A percentile compares a stretch with the other conserved stretches of the same genome.
Evolutionary conservation across 64 coral and sea anemone genomes (phyloP).

Genomic region (Orbicella faveolata): DNA sequence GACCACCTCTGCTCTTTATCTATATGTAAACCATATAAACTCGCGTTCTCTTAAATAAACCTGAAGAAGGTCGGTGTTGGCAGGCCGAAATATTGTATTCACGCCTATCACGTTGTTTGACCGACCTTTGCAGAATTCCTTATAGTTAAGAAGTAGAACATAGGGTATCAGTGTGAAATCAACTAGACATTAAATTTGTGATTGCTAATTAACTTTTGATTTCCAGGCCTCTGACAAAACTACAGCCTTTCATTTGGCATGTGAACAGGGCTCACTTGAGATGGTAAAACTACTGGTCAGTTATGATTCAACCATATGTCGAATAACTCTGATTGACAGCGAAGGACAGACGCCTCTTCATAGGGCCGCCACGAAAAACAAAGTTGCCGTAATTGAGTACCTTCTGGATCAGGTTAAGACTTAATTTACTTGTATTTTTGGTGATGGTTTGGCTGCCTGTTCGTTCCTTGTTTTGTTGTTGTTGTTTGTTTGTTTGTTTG

Average conservation of each 20-base stretch:
- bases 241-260: constrained; percentile 50
- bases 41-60: too few species aligned
- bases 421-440: constrained; percentile 41
- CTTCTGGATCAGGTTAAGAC: constrained; percentile 71
- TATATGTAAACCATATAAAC: too few species aligned
- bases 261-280: constrained; percentile 58
- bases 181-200: not conserved
- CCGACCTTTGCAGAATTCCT: too few species aligned
- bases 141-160: too few species aligned
- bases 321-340: constrained; percentile 56
- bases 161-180: not conserved
- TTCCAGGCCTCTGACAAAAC: constrained; percentile 49
- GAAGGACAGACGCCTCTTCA: constrained; percentile 54
- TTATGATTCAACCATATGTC: constrained; percentile 63
- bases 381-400: constrained; percentile 57
- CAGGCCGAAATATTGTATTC: too few species aligned
- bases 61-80: too few species aligned
- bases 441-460: not conserved
- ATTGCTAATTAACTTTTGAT: not conserved
- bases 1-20: too few species aligned
- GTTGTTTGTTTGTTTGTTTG: not conserved
- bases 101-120: too few species aligned
- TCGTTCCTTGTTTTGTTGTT: too few species aligned
- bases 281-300: constrained; percentile 50
- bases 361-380: constrained; percentile 52